A percentile compares a stretch with the other conserved stretches of the same genome.
Evolutionary conservation across 2,888 invertebrate genomes (phyloP).

Genomic region (Rotaria sp.): DNA sequence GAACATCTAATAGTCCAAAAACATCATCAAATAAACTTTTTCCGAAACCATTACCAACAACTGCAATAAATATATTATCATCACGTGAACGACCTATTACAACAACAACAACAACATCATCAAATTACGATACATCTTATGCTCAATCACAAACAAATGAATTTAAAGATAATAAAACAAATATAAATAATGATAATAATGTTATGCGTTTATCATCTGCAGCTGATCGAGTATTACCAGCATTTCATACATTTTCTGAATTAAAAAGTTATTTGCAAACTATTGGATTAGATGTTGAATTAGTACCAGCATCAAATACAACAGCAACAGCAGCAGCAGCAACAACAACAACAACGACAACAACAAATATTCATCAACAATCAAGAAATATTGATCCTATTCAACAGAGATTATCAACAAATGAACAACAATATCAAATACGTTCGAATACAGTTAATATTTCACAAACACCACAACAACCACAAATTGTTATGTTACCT

Average conservation of each 20-base stretch:
- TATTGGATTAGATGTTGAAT: conserved; percentile 10
- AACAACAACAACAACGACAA: neutral
- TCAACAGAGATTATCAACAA: neutral
- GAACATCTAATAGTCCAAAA: neutral
- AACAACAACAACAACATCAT: neutral
- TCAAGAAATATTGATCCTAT: neutral
- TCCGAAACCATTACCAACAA: neutral
- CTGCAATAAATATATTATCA: neutral
- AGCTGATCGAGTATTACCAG: neutral
- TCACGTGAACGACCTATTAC: neutral
- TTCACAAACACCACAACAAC: neutral
- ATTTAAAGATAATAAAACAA: neutral
- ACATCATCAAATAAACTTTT: neutral
- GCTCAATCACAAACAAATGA: neutral
- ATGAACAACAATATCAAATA: conserved; percentile 7
- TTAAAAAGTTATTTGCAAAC: conserved; percentile 24
- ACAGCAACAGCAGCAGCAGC: neutral
- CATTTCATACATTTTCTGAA: neutral
- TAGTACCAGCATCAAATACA: conserved; percentile 18
- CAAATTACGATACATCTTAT: neutral
- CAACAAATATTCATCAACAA: neutral
- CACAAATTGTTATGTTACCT: neutral
- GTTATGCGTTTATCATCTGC: neutral
- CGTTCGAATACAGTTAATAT: neutral
- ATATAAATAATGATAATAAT: neutral